Percentiles rank a stretch among this genome's conserved stretches.
phyloP scores from a whole-genome alignment of 2,113 vertebrate genomes.

The Tympanuchus pallidicinctus region DNA sequence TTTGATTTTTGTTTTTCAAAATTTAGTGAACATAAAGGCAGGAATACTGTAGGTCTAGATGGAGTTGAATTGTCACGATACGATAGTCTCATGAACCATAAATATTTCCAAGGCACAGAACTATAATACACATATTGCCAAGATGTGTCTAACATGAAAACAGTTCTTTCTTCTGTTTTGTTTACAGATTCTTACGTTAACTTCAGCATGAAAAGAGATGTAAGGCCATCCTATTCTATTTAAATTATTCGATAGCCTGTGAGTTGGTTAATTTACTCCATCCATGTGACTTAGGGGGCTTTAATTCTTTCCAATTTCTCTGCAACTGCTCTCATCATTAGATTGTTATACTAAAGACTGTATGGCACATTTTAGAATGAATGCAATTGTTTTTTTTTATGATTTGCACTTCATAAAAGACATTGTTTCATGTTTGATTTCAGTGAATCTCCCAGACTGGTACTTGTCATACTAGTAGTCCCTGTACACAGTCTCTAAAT shows the following conservation, averaged over 20 bases:
- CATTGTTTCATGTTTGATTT: background rate
- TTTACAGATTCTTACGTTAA: background rate
- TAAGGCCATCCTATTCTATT: background rate
- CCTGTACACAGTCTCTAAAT: background rate
- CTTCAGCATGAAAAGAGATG: background rate
- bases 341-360: background rate
- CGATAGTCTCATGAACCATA: background rate
- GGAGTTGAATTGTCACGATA: background rate
- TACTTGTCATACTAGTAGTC: background rate
- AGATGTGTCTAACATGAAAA: background rate
- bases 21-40: background rate
- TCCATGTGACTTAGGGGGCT: background rate
- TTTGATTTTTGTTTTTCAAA: background rate
- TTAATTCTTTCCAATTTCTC: background rate
- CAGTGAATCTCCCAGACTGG: background rate
- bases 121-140: background rate
- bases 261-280: background rate
- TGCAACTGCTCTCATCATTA: background rate
- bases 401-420: background rate
- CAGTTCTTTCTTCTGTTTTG: background rate
- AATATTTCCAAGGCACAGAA: background rate
- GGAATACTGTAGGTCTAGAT: background rate
- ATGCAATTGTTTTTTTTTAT: background rate
- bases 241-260: background rate
- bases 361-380: background rate